Evolutionary conservation across 1,140 invertebrate species (phyloP), one percentile per base, ranked within the genome.

Genomic region (Saccostrea cuccullata): DNA sequence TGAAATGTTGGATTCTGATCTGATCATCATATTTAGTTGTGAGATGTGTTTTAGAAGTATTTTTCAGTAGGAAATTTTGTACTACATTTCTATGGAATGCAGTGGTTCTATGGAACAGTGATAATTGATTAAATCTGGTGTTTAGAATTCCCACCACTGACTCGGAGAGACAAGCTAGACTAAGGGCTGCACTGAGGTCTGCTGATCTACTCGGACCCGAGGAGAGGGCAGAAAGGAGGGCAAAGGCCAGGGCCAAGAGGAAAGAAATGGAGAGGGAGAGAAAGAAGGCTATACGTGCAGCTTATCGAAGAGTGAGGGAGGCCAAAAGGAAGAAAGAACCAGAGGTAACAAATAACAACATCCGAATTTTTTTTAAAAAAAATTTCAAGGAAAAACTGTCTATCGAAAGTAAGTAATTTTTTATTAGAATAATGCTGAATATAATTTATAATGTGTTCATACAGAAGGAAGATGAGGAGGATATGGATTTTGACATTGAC

Each of bases 191-290:
- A 30, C 30, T 77, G 70, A 36, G 91, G 40, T 89, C 91, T 82
- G 92, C 93, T 55, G 92, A 92, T 84, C 91, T 94, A n/a, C 90
- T 93, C 87, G 70, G 70, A 77, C 89, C 91, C 12, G 92, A 92
- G 58, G 90, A 91, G 56, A 88, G 90, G 58, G 93, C 92, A 26
- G 90, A 92, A 82, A 90, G 92, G 55, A 90, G 90, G 84, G 88
- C 90, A 36, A 88, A 91, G 73, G 90, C 89, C 15, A 77, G 89
- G 85, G 92, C 92, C 23, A 87, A 90, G 23, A 87, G 93, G 17
- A 93, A 93, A 85, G 92, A 92, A 26, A 94, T 94, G 93, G 94
- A 94, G 90, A 86, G 91, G 82, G 93, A 94, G 86, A 87, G 94
- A 56, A 90, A 89, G 40, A 94, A 93, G 84, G 94, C 94, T 8